Conservation (phyloP, 2,113 vertebrate genomes). For the Paramormyrops kingsleyae region DNA sequence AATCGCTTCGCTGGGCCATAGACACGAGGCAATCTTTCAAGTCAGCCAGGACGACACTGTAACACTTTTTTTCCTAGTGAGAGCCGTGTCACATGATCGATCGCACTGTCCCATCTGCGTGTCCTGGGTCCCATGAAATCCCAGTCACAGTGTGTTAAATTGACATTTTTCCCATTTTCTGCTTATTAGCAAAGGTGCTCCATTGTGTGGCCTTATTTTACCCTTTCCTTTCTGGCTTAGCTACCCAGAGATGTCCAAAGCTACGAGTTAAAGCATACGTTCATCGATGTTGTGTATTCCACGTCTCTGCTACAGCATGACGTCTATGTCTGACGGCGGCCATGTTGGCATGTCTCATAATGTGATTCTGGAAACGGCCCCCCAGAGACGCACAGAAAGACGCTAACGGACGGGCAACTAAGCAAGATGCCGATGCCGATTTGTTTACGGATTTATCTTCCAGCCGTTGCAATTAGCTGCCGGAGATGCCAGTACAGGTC, state of each 20-base stretch:
- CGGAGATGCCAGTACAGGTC: slow-evolving; percentile 1
- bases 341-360: not conserved
- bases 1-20: not conserved
- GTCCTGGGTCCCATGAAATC: not conserved
- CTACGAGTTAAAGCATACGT: not conserved
- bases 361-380: not conserved
- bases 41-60: not conserved
- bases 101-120: not conserved
- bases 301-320: not conserved
- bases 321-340: not conserved
- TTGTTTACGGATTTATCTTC: not conserved
- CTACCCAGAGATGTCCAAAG: not conserved
- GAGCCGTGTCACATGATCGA: not conserved
- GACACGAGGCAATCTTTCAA: not conserved
- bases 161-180: not conserved
- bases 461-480: not conserved
- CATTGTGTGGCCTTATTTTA: not conserved
- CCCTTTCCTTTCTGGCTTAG: not conserved
- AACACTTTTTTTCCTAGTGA: not conserved
- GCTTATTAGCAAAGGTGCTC: not conserved
- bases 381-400: not conserved
- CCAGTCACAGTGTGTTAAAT: not conserved
- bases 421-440: not conserved
- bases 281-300: not conserved
- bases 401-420: not conserved